Base-by-base conservation (phyloP, 2,888 invertebrate species). In the Ormia ochracea region DNA sequence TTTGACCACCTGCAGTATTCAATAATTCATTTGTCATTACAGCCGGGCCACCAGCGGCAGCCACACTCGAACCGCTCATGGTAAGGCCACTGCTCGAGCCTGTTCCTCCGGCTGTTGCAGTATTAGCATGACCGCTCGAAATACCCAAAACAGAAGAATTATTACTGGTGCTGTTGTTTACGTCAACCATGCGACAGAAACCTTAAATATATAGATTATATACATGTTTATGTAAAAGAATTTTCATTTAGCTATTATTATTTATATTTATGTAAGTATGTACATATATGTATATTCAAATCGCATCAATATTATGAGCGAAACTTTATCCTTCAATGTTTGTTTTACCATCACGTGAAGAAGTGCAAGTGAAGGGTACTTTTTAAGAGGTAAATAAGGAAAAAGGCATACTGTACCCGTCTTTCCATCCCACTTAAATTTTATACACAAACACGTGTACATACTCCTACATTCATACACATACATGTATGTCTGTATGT, bases 171-270 rank as follows among this genome's bases (percentile, higher is more conserved):
- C 87, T 88, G 70, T 90, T 89, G 81, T 87, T 87, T 33, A 84
- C 84, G 66, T 96, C 96, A 90, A 96, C 90, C 94, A 95, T 94
- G 3, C 96, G 93, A 90, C 96, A 96, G 94, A 96, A 95, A 83
- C 95, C 96, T 96, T n/a, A 50, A 50, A 50, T 28, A 50, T 2
- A 28, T 5, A 10, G 12, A 45, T 21, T 9, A 48, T 14, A 50
- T 14, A 23, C 10, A 9, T 14, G 10, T 43, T 12, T 4, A 45
- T 10, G 19, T 21, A 10, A 21, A 19, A 4, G 3, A 3, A 26
- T 59, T 2, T 28, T 50, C 14, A n/a, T 26, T 28, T 14, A 1
- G 9, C 14, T n/a, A 38, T 5, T 38, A 14, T 1, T 38, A 38
- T n/a, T n/a, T 38, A 38, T 1, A 3, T 38, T 3, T 1, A 36